These are phyloP conservation scores for Emydocephalus ijimae DNA, from an alignment of 2,113 vertebrate genomes.

Conservation along the genomic window DNA sequence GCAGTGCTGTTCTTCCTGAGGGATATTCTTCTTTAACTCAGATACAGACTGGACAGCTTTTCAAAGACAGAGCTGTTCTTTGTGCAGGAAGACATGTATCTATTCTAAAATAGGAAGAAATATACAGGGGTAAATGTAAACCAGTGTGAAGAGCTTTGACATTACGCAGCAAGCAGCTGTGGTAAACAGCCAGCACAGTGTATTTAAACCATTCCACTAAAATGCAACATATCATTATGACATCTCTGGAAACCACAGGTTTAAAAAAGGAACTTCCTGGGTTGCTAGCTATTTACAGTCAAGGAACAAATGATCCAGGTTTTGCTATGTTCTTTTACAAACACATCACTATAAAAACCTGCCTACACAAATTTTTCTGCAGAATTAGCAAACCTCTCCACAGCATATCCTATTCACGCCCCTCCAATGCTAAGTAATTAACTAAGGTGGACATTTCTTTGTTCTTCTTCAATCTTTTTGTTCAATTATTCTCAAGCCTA, in stretches of 20 bases:
- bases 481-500: neutral
- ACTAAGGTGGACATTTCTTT: neutral
- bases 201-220: neutral
- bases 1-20: neutral
- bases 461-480: neutral
- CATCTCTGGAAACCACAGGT: neutral
- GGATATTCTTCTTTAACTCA: neutral
- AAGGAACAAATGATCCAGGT: neutral
- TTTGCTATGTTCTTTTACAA: neutral
- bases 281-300: neutral
- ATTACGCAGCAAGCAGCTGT: neutral
- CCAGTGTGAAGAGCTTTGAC: neutral
- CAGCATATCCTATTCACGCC: neutral
- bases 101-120: neutral
- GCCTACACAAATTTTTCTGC: slow-evolving; percentile 10
- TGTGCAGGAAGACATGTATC: neutral
- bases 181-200: neutral
- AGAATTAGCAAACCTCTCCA: neutral
- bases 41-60: neutral
- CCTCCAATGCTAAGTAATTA: neutral
- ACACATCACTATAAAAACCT: slow-evolving; percentile 7
- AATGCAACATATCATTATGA: slow-evolving; percentile 9
- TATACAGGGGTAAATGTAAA: neutral
- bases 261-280: slow-evolving; percentile 2
- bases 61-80: neutral